These are phyloP conservation scores for Bradypus variegatus DNA, from an alignment of 2,797 vertebrate species.

Conservation along the genomic window DNA sequence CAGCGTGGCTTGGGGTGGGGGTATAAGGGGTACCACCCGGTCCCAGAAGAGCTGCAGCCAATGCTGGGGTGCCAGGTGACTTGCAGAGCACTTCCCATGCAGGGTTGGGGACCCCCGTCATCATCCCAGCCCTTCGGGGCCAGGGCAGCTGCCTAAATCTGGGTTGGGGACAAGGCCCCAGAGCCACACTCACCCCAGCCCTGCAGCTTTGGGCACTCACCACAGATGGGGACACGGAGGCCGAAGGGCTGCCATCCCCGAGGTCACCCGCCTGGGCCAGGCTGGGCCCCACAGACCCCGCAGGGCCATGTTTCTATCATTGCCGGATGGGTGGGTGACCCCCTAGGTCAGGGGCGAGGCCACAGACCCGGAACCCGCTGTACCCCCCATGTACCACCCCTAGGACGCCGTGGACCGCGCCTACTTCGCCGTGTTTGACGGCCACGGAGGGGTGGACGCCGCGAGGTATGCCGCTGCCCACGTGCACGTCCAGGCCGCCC, in stretches of 20 bases:
- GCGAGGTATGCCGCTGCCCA: conserved; percentile 84
- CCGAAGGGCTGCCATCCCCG: not conserved
- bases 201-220: not conserved
- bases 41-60: not conserved
- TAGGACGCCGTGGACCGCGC: conserved; percentile 81
- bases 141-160: not conserved
- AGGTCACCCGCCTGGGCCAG: not conserved
- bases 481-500: conserved; percentile 82
- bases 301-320: not conserved
- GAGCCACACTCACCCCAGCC: not conserved
- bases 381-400: rapidly evolving
- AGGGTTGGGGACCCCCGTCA: not conserved
- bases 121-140: not conserved
- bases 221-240: not conserved
- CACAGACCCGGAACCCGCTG: not conserved
- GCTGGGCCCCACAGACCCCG: not conserved
- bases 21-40: rapidly evolving
- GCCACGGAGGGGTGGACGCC: conserved; percentile 90
- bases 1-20: rapidly evolving
- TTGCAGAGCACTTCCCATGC: not conserved
- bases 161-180: not conserved
- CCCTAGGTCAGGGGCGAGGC: not conserved
- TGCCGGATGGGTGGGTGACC: not conserved
- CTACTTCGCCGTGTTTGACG: conserved; percentile 93
- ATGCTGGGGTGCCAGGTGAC: not conserved